These are phyloP conservation scores for Chrysolophus pictus DNA, from an alignment of 2,797 vertebrate genomes.

Conservation along the genomic window DNA sequence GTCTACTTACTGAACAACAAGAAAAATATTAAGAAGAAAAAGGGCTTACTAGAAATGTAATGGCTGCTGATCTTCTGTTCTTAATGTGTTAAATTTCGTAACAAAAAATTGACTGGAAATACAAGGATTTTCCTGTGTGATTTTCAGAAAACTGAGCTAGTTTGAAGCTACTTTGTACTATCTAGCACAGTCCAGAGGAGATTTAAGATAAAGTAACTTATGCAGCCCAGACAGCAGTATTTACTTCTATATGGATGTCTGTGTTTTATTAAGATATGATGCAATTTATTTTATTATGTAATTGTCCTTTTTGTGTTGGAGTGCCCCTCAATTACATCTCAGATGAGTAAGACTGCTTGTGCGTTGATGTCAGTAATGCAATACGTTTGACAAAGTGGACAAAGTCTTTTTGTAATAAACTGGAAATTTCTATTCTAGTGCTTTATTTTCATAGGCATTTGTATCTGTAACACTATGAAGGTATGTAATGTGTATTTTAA, in stretches of 20 bases:
- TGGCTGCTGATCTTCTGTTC: background rate
- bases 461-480: background rate
- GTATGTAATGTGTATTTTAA: background rate
- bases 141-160: background rate
- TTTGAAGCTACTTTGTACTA: background rate
- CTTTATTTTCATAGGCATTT: background rate
- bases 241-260: background rate
- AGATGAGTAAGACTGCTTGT: background rate
- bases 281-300: background rate
- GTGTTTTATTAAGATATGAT: background rate
- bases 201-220: background rate
- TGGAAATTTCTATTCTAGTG: background rate
- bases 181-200: background rate
- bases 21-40: background rate
- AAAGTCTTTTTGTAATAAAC: background rate
- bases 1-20: background rate
- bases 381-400: background rate
- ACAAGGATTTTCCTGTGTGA: background rate
- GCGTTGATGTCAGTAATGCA: background rate
- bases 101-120: constrained; percentile 6
- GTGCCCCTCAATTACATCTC: background rate
- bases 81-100: background rate
- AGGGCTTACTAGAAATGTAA: background rate
- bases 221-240: background rate
- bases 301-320: background rate